Conservation (phyloP, 2,888 invertebrate genomes). For the Physocephala rufipes region DNA sequence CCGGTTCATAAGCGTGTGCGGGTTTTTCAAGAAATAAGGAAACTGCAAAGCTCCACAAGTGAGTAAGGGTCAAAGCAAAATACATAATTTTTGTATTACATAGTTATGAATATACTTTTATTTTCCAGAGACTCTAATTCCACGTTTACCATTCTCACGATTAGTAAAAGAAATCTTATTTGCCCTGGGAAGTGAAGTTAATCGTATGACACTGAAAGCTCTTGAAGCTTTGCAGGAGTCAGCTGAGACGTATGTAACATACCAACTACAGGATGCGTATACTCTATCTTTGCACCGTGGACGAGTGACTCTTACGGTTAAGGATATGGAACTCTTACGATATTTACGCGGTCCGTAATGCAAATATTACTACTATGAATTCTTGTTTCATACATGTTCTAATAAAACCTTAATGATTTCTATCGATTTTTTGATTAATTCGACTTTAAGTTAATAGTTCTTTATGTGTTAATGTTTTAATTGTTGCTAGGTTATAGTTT, state of each 20-base stretch:
- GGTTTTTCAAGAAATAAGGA: slow-evolving; percentile 8
- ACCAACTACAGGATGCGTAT: slow-evolving; percentile 65
- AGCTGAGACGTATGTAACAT: slow-evolving; percentile 64
- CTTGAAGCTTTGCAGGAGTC: slow-evolving; percentile 66
- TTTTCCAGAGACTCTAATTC: slow-evolving; percentile 53
- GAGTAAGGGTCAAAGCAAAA: background rate
- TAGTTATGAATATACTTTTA: background rate
- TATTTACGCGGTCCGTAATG: slow-evolving; percentile 57
- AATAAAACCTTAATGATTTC: no score
- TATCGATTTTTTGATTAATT: background rate
- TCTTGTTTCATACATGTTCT: background rate
- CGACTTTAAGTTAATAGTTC: background rate
- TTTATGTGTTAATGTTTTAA: background rate
- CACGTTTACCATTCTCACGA: slow-evolving; percentile 61
- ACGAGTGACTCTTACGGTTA: slow-evolving; percentile 62
- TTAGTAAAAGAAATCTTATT: slow-evolving; percentile 60
- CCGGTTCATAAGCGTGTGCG: background rate
- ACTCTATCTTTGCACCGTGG: slow-evolving; percentile 62
- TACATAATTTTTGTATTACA: no score
- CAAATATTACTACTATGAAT: background rate
- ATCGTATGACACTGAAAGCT: slow-evolving; percentile 58
- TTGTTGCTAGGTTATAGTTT: no score
- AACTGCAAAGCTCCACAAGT: slow-evolving; percentile 6
- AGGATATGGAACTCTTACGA: slow-evolving; percentile 64
- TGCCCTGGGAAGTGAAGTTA: slow-evolving; percentile 37